Percentiles rank a stretch among this genome's conserved stretches.
Conservation (phyloP, 2,797 vertebrate species). For the Chiloscyllium punctatum region DNA sequence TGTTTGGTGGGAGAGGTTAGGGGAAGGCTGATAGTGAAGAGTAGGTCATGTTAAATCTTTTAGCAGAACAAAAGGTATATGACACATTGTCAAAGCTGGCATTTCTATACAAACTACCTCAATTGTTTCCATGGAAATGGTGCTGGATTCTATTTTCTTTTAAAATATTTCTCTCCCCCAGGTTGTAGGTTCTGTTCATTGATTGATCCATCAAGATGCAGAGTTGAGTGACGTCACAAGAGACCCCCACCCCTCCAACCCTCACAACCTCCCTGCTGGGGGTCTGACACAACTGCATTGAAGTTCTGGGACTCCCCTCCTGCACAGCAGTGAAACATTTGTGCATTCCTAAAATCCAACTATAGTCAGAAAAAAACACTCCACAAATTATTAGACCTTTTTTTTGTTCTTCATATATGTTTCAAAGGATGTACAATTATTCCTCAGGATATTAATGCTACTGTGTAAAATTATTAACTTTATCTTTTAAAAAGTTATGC, state of each 20-base stretch:
- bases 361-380: not conserved
- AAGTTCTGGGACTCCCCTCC: not conserved
- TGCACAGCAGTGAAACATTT: not conserved
- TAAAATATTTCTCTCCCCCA: not conserved
- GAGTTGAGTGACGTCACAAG: not conserved
- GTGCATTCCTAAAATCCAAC: not conserved
- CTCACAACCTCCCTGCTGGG: not conserved
- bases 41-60: constrained; percentile 27
- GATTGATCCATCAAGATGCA: not conserved
- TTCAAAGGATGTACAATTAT: not conserved
- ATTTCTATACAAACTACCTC: constrained; percentile 16
- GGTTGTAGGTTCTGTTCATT: not conserved
- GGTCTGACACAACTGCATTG: not conserved
- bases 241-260: too few relatives aligned
- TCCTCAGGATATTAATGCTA: not conserved
- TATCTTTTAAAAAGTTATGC: not conserved
- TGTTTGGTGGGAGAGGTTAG: constrained; percentile 9
- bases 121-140: constrained; percentile 36
- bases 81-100: constrained; percentile 5
- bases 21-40: not conserved
- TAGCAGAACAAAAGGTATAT: constrained; percentile 25
- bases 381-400: not conserved
- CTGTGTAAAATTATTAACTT: not conserved
- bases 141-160: not conserved
- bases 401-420: not conserved